Evolutionary conservation across 2,888 invertebrate genomes (phyloP), one percentile per base, ranked within the genome.

Genomic region (Corbicula japonica): DNA sequence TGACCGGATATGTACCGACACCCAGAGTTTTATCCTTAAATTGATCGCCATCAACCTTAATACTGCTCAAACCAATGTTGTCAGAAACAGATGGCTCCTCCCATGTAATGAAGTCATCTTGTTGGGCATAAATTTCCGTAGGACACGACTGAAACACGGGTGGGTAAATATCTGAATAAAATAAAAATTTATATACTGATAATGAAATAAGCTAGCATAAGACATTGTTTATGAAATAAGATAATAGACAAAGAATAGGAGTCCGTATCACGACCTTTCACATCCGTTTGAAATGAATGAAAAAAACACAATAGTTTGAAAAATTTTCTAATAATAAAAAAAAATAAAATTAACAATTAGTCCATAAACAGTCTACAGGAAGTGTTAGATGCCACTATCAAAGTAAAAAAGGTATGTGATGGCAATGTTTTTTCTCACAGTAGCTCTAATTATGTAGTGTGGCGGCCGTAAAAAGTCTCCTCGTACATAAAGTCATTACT

Each of bases 111-210:
- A 18, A 32, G 12, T 81, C 77, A 8, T 66, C 35, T 12, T 68
- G 56, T 4, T 70, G 12, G 12, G 72, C 72, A 32, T 63, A 68
- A 10, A 77, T 63, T 46, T 79, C 66, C 12, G 62, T 28, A 15
- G 85, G 83, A 62, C 85, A 85, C 8, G 72, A 52, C 2, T 54
- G 44, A 32, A 85, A 81, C 21, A 41, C 63, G 10, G 85, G 85
- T 8, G 74, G 61, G 46, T 58, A 52, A 0, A 46, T 65, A 63
- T 85, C 85, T 85, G 32, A 23, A 75, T 69, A 41, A 30, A 12
- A 58, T n/a, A n/a, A n/a, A n/a, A n/a, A n/a, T n/a, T n/a, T n/a
- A n/a, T n/a, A n/a, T n/a, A n/a, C n/a, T n/a, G n/a, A 41, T 41
- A 41, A 41, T 41, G 10, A 15, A 15, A 41, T 12, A 41, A 41